phyloP scores from a whole-genome alignment of 2,113 vertebrate genomes.

The Chaetodon auriga region DNA sequence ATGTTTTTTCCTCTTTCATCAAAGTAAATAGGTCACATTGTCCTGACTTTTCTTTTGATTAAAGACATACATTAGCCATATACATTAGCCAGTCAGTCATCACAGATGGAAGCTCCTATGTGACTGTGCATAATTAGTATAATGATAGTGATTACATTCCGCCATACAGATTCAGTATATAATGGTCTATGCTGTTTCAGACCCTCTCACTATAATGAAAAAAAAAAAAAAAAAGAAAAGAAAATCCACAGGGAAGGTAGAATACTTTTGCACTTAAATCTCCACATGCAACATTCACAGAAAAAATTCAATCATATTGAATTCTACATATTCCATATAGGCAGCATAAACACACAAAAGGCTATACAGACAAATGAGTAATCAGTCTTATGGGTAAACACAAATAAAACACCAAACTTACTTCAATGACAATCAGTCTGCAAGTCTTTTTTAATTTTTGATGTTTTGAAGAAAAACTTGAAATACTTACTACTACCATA shows the following conservation, averaged over 20 bases:
- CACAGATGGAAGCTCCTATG: background rate
- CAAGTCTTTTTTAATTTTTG: background rate
- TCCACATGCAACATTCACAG: no score
- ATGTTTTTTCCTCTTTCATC: background rate
- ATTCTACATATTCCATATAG: no score
- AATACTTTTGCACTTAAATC: no score
- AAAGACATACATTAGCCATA: background rate
- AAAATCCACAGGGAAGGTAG: background rate
- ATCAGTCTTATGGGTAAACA: background rate
- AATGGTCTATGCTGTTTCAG: background rate
- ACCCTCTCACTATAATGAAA: no score
- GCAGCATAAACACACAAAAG: no score
- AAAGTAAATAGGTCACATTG: background rate
- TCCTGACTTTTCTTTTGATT: background rate
- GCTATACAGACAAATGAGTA: background rate
- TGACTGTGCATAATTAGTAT: background rate
- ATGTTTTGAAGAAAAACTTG: background rate
- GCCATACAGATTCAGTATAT: background rate
- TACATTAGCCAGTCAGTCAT: background rate
- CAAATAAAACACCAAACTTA: background rate
- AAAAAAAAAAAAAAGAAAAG: background rate
- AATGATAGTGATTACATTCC: conserved; percentile 1
- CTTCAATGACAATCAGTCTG: background rate
- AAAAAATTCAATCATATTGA: no score
- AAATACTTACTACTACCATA: background rate